Percentiles rank a stretch among this genome's conserved stretches.
Evolutionary conservation across 2,113 vertebrate species (phyloP).

Genomic region (Dendropsophus ebraccatus): DNA sequence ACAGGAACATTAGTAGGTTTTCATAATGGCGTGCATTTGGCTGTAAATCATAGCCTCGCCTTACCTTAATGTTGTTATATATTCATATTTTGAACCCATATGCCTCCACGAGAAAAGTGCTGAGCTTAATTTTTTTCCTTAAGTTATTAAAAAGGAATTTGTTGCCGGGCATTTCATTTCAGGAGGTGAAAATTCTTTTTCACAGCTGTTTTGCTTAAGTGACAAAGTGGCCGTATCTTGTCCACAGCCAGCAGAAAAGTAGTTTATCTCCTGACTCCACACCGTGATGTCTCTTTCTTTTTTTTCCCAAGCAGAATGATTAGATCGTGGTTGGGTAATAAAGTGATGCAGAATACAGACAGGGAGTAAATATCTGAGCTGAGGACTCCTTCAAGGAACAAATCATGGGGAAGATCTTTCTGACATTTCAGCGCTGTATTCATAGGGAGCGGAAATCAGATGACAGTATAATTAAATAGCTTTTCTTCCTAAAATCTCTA

Average conservation of each 20-base stretch:
- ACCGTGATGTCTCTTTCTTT: slow-evolving; percentile 35
- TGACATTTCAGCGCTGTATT: slow-evolving; percentile 36
- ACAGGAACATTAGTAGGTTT: slow-evolving; percentile 5
- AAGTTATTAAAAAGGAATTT: slow-evolving; percentile 42
- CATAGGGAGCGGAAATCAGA: neutral
- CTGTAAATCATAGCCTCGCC: neutral
- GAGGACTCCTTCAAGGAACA: slow-evolving; percentile 41
- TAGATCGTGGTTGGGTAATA: slow-evolving; percentile 50
- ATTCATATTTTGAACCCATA: slow-evolving; percentile 28
- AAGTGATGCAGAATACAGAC: slow-evolving; percentile 34
- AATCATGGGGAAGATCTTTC: slow-evolving; percentile 45
- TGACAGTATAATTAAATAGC: slow-evolving; percentile 28
- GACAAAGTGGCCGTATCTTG: slow-evolving; percentile 51
- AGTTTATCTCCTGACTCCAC: slow-evolving; percentile 53
- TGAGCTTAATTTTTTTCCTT: slow-evolving; percentile 22
- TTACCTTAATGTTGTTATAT: slow-evolving; percentile 32
- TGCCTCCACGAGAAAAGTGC: slow-evolving; percentile 32
- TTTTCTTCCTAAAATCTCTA: neutral
- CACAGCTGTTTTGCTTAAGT: slow-evolving; percentile 58
- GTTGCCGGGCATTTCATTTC: slow-evolving; percentile 47
- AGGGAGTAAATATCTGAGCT: slow-evolving; percentile 49
- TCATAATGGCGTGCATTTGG: neutral
- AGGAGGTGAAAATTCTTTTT: slow-evolving; percentile 53
- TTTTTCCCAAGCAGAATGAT: slow-evolving; percentile 39
- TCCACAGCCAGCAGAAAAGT: slow-evolving; percentile 24